Evolutionary conservation across 2,888 invertebrate species (phyloP).

Genomic region (Lottia gigantea): DNA sequence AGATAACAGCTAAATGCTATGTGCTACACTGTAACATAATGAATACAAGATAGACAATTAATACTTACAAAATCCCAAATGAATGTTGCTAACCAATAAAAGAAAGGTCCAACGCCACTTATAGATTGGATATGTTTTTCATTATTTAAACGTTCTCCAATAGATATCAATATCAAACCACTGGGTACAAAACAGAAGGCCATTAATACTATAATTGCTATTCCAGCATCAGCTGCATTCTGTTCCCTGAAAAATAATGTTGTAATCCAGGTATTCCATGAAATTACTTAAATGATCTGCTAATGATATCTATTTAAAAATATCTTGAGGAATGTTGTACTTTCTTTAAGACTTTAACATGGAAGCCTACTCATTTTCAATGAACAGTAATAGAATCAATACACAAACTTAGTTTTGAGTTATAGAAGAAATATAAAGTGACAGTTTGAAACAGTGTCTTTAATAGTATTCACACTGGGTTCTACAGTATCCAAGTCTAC

Average conservation of each 20-base stretch:
- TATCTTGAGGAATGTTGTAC: too few species aligned
- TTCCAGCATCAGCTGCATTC: slow-evolving; percentile 68
- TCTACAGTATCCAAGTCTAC: slow-evolving; percentile 33
- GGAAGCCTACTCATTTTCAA: not conserved
- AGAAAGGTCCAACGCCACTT: slow-evolving; percentile 61
- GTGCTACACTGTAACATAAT: too few species aligned
- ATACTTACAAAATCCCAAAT: slow-evolving; percentile 61
- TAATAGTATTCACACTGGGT: too few species aligned
- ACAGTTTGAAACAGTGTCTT: not conserved
- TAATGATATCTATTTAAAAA: too few species aligned
- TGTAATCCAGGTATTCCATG: not conserved
- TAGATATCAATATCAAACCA: slow-evolving; percentile 64
- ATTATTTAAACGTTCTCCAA: slow-evolving; percentile 63
- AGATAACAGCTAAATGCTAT: too few species aligned
- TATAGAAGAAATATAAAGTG: not conserved
- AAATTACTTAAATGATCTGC: too few species aligned
- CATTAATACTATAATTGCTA: slow-evolving; percentile 67
- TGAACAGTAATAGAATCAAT: too few species aligned
- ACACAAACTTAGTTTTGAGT: too few species aligned
- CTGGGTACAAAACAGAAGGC: slow-evolving; percentile 69
- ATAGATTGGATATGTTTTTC: slow-evolving; percentile 67
- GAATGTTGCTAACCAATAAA: slow-evolving; percentile 61
- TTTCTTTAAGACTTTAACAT: too few species aligned
- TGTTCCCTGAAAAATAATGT: slow-evolving; percentile 57
- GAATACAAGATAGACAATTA: too few species aligned